Evolutionary conservation across 1,140 invertebrate species (phyloP), one percentile per base, ranked within the genome.

Genomic region (Lepidostoma basale): DNA sequence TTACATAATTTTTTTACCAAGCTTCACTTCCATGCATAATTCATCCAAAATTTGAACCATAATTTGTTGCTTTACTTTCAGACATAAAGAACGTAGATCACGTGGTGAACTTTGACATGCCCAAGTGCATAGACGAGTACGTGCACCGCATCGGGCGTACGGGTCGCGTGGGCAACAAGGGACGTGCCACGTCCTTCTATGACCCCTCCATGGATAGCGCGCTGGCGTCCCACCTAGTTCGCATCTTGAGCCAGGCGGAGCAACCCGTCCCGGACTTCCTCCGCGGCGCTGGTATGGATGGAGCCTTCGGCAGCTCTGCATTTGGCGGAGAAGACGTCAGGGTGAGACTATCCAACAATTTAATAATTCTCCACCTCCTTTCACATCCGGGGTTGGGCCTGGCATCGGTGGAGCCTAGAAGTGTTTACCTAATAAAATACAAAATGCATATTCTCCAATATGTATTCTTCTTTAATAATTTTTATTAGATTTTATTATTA

Each of bases 91-190:
- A 90, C 59, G 91, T 97, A 0, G 85, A 88, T 49, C 91, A 95
- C 74, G 96, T 98, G 0, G 89, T 98, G 3, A 98, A 98, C 77
- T 98, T 90, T 76, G 96, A 98, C 78, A 76, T 98, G 69, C 96
- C 96, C 0, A 89, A 89, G 62, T 84, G 84, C 22, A 92, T 97
- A 65, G 94, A 97, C 68, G 94, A 97, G 65, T 98, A 98, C 77
- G 94, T 98, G 3, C 97, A 98, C 81, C 85, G 96, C 44, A 98
- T 98, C 75, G 97, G 97, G 1, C 84, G 96, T 74, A 98, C 96
- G 14, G 97, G 96, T 1, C 87, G 96, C 39, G 92, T 98, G 18
- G 96, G 97, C 0, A 97, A 98, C 79, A 78, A 89, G 39, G 97
- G 97, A 3, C 89, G 87, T 74, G 94, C 96, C 0, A 93, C 92